phyloP scores from a whole-genome alignment of 1,140 invertebrate genomes.

The Drosophila obscura region DNA sequence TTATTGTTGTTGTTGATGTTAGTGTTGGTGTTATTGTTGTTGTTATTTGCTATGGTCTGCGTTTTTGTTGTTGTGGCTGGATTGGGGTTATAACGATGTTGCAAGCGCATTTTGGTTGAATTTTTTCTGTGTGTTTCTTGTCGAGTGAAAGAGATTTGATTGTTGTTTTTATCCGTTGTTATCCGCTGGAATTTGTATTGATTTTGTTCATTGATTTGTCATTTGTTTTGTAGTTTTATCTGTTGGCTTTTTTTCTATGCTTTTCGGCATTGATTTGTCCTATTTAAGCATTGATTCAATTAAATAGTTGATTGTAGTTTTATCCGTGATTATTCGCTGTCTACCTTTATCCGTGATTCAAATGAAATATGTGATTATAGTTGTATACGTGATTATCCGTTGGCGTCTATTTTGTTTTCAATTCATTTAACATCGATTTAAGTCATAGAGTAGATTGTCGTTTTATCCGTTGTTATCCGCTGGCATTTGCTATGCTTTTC shows the following conservation, averaged over 20 bases:
- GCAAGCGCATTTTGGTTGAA: constrained; percentile 62
- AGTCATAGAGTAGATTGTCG: too few relatives aligned
- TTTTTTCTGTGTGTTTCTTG: constrained; percentile 3
- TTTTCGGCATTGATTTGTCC: not conserved
- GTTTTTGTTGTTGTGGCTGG: constrained; percentile 27
- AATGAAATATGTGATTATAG: too few relatives aligned
- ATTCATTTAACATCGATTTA: not conserved
- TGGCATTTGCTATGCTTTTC: constrained; percentile 15
- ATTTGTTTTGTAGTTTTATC: not conserved
- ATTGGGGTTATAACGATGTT: constrained; percentile 61
- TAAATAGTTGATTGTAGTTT: too few relatives aligned
- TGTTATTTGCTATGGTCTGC: constrained; percentile 42
- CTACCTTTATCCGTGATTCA: too few relatives aligned
- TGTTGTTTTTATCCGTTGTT: too few relatives aligned
- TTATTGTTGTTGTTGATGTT: constrained; percentile 13
- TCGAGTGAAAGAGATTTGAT: not conserved
- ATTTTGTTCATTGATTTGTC: constrained; percentile 8
- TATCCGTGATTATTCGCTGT: too few relatives aligned
- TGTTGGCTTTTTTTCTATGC: constrained; percentile 17
- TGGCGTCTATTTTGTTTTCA: too few relatives aligned
- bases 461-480: constrained; percentile 2
- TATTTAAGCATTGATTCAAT: not conserved
- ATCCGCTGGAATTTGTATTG: too few relatives aligned
- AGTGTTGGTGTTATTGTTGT: constrained; percentile 28
- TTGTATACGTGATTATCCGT: too few relatives aligned